Evolutionary conservation across 2,113 vertebrate species (phyloP).

Genomic region (Bos indicus): DNA sequence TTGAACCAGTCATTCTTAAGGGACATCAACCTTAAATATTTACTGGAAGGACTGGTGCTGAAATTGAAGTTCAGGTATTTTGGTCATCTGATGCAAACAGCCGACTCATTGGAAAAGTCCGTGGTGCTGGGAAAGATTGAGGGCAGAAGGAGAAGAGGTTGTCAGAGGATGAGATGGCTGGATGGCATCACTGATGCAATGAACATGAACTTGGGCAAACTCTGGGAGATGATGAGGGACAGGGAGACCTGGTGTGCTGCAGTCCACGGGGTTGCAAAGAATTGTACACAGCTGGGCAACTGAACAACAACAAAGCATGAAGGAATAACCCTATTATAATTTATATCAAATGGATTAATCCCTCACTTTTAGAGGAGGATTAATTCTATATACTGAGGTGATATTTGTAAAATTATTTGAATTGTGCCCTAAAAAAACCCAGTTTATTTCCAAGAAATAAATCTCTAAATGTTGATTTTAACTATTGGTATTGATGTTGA

Average conservation of each 20-base stretch:
- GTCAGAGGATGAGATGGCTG: neutral
- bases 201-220: neutral
- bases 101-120: neutral
- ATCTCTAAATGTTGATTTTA: neutral
- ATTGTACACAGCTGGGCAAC: neutral
- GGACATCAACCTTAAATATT: neutral
- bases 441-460: constrained; percentile 16
- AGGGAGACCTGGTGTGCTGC: neutral
- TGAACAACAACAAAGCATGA: neutral
- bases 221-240: neutral
- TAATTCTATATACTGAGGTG: neutral
- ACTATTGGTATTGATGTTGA: constrained; percentile 7
- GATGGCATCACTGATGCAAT: neutral
- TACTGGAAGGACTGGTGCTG: neutral
- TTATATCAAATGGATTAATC: constrained; percentile 19
- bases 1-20: neutral
- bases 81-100: neutral
- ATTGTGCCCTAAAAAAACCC: neutral
- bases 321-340: neutral
- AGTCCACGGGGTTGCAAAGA: neutral
- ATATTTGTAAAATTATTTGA: constrained; percentile 28
- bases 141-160: neutral
- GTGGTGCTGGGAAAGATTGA: neutral
- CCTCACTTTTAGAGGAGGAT: neutral
- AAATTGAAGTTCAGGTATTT: neutral